These are phyloP conservation scores for Microvelia longipes DNA, from an alignment of 1,140 invertebrate species.

Conservation along the genomic window DNA sequence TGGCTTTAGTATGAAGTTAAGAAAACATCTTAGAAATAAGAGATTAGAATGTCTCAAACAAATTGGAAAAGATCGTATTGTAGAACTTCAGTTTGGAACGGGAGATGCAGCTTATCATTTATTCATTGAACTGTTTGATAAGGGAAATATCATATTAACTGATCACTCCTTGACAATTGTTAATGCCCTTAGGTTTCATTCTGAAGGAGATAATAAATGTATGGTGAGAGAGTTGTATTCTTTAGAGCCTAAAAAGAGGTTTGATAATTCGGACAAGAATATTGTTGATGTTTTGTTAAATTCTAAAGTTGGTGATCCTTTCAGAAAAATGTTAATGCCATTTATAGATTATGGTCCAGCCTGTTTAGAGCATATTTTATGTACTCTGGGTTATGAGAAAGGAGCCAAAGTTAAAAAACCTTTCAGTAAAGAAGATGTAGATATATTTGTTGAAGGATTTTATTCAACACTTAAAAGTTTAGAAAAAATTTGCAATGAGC, in stretches of 20 bases:
- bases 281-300: background rate
- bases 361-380: constrained; percentile 75
- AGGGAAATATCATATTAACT: constrained; percentile 90
- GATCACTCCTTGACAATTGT: constrained; percentile 83
- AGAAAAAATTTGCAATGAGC: constrained; percentile 25
- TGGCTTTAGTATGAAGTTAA: constrained; percentile 94
- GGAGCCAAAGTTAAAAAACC: background rate
- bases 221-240: background rate
- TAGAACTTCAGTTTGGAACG: constrained; percentile 87
- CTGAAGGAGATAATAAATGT: constrained; percentile 68
- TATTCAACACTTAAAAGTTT: constrained; percentile 51
- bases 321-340: constrained; percentile 8
- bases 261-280: constrained; percentile 1
- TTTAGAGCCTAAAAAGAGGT: background rate
- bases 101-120: constrained; percentile 90
- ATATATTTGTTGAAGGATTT: constrained; percentile 49
- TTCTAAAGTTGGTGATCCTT: background rate
- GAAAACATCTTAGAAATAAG: constrained; percentile 95
- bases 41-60: constrained; percentile 73
- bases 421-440: constrained; percentile 33
- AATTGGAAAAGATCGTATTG: constrained; percentile 72
- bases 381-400: constrained; percentile 39
- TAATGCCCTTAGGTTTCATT: constrained; percentile 83
- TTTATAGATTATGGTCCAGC: constrained; percentile 67
- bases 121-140: constrained; percentile 90